Base-by-base conservation (phyloP, 2,113 vertebrate species). In the Halichoeres trimaculatus region DNA sequence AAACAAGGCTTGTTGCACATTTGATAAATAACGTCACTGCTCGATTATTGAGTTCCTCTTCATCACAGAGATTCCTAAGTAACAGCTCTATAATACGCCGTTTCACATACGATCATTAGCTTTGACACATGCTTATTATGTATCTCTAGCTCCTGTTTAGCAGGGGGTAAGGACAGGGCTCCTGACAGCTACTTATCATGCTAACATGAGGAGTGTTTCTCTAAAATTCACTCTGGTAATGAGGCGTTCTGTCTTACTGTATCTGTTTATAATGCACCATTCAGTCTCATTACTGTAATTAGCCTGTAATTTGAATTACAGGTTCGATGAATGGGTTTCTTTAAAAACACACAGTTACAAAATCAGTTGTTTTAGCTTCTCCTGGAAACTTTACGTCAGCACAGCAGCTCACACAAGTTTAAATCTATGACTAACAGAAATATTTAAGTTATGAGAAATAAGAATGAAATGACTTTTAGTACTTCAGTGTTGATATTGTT, bases 71-170 rank as follows among this genome's bases (percentile, higher is more conserved):
- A 50, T 56, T 13, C 40, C n/a, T 74, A 60, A 77, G n/a, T 45
- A 45, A 61, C 69, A 69, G 40, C 58, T 70, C 23, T 17, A 56
- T 65, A 80, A 75, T 62, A 67, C 74, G 34, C 53, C 71, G 63
- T 78, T 23, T 52, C 53, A 30, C 41, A 61, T 72, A 35, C 36
- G 30, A 70, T 87, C 71, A 78, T 86, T 85, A 76, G 65, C 58
- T 13, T 54, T 73, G 76, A 78, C 68, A 66, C 34, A 4, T 81
- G 70, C 51, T 85, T 56, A 85, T 90, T 72, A 84, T 76, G 60
- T 76, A 55, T 86, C 83, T 74, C 50, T 76, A 80, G 55, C 61
- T 77, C 67, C 70, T 79, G 54, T 75, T 45, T n/a, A 26, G 10
- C 23, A 60, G 51, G 64, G 45, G 14, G 20, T 41, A 20, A 77